Evolutionary conservation across 2,888 invertebrate species (phyloP).

Genomic region (Smittia aterrima): DNA sequence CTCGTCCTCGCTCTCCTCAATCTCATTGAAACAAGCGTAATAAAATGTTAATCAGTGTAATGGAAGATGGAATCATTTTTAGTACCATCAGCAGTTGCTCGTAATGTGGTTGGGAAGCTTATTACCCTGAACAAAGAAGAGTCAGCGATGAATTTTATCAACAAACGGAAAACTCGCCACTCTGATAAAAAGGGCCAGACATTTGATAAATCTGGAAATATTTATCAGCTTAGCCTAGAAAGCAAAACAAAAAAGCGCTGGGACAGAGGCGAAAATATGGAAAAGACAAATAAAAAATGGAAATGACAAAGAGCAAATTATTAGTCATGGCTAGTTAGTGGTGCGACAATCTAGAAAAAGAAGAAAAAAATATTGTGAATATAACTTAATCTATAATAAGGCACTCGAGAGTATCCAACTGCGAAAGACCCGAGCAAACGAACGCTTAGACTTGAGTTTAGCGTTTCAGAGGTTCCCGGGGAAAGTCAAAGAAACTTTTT

Average conservation of each 20-base stretch:
- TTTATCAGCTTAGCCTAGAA: neutral
- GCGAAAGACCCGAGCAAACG: constrained; percentile 3
- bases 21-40: constrained; percentile 9
- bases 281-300: neutral
- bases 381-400: constrained; percentile 38
- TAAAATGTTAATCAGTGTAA: constrained; percentile 38
- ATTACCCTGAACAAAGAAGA: constrained; percentile 15
- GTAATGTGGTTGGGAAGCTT: constrained; percentile 22
- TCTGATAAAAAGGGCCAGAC: neutral
- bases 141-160: neutral
- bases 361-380: constrained; percentile 10
- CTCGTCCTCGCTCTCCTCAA: neutral
- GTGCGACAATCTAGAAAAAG: neutral
- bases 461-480: neutral
- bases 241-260: neutral
- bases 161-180: neutral
- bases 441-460: neutral
- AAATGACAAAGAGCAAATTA: constrained; percentile 32
- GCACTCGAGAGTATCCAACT: constrained; percentile 36
- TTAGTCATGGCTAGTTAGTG: constrained; percentile 32
- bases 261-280: neutral
- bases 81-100: constrained; percentile 29
- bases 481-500: no score
- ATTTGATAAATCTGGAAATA: constrained; percentile 11
- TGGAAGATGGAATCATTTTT: constrained; percentile 27